Evolutionary conservation across 2,888 invertebrate species (phyloP), one percentile per base, ranked within the genome.

Genomic region (Perizoma affinitatum): DNA sequence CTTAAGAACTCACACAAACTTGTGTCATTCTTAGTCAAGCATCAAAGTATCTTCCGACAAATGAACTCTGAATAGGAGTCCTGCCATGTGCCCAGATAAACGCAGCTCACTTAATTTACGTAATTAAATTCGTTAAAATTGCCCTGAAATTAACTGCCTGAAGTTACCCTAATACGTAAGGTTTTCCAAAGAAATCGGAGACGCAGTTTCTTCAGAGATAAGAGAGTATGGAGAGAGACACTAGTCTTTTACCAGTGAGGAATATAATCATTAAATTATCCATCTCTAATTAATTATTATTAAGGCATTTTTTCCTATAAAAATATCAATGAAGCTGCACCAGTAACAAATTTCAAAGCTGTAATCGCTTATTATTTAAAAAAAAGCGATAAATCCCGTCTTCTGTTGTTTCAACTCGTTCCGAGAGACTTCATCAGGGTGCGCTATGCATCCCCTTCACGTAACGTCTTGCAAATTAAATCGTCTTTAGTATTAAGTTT

Each of bases 111-210:
- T 84, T 82, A 82, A 87, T 88, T 87, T 87, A 72, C 71, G 79
- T 87, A 88, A 90, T 89, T 82, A 88, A 89, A 88, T 89, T 87
- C 83, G 70, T 74, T 73, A 74, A 83, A 87, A 84, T 86, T 79
- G 65, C 76, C 75, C 79, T 78, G 75, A 86, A 87, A 88, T 88
- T 87, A 87, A 84, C 82, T 80, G 80, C 71, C 76, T 79, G 77
- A 76, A 78, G 76, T 80, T 78, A 76, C 82, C 77, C 73, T 84
- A 83, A 82, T 82, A 84, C 79, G 72, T 76, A 75, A 72, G 75
- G 78, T 76, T 82, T 79, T 79, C 73, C 74, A 84, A 88, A 87
- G 87, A 86, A 87, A 82, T 83, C 76, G 72, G 76, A 68, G 67
- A 64, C 62, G 57, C 58, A 45, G 47, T 66, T 63, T 53, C 62